A percentile compares a stretch with the other conserved stretches of the same genome.
Conservation (phyloP, 2,113 vertebrate genomes). For the Ceyx cyanopectus region DNA sequence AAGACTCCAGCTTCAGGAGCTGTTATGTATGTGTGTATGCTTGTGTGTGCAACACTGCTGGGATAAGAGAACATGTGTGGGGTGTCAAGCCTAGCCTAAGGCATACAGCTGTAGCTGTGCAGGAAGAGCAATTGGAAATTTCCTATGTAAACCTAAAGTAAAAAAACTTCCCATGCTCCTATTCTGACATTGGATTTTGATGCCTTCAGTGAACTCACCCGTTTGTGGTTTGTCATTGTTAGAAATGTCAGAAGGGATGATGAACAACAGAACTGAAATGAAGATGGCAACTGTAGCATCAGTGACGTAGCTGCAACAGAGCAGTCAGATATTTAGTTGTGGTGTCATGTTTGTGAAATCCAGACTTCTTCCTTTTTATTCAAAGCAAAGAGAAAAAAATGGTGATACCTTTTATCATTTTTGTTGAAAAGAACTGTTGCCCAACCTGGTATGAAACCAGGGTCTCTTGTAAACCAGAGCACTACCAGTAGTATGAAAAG, state of each 20-base stretch:
- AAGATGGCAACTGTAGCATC: slow-evolving; percentile 90
- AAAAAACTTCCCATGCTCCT: not conserved
- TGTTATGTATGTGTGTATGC: not conserved
- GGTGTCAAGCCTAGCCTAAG: not conserved
- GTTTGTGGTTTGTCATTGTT: not conserved
- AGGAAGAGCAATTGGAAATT: not conserved
- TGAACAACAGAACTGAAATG: slow-evolving; percentile 84
- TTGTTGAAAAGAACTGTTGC: slow-evolving; percentile 78
- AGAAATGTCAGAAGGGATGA: slow-evolving; percentile 81
- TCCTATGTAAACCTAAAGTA: not conserved
- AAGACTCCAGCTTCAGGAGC: not conserved
- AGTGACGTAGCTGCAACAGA: slow-evolving; percentile 79
- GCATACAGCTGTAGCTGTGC: not conserved
- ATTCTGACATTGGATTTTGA: not conserved
- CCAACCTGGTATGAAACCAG: slow-evolving; percentile 92
- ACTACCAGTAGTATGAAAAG: slow-evolving; percentile 84
- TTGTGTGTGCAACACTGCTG: not conserved
- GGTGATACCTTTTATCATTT: slow-evolving; percentile 47
- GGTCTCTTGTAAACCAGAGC: slow-evolving; percentile 93
- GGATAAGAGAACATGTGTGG: not conserved
- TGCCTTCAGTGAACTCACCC: slow-evolving; percentile 36
- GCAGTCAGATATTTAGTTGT: not conserved
- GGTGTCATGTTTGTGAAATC: not conserved
- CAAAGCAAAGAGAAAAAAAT: not conserved
- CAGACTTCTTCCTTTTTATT: not conserved